phyloP scores from a whole-genome alignment of 2,888 invertebrate genomes.

The Cremastobaeus sp. region DNA sequence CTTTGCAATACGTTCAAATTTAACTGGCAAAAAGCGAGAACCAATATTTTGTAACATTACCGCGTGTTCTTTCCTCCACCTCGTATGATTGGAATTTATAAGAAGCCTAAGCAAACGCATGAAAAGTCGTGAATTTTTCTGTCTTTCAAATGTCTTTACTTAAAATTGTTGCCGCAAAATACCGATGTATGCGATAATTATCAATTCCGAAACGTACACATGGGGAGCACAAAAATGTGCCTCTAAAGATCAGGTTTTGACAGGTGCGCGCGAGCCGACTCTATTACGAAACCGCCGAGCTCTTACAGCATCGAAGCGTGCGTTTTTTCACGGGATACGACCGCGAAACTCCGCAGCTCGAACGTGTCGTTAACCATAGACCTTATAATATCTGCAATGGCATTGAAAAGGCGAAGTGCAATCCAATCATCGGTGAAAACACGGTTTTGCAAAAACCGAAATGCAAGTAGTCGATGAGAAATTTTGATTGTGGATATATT shows the following conservation, averaged over 20 bases:
- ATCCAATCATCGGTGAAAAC: conserved; percentile 47
- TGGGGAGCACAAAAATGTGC: conserved; percentile 39
- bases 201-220: conserved; percentile 29
- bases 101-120: not conserved
- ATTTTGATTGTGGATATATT: too few relatives aligned
- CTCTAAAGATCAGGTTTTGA: conserved; percentile 52
- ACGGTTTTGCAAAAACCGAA: too few relatives aligned
- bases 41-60: conserved; percentile 4
- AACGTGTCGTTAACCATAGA: conserved; percentile 51
- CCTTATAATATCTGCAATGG: conserved; percentile 46
- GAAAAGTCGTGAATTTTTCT: conserved; percentile 1
- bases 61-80: conserved; percentile 1
- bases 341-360: conserved; percentile 47
- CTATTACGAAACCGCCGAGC: conserved; percentile 38
- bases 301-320: conserved; percentile 44
- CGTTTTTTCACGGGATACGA: conserved; percentile 44
- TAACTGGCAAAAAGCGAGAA: not conserved
- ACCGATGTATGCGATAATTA: conserved; percentile 18
- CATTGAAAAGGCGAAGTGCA: conserved; percentile 55
- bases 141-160: conserved; percentile 19
- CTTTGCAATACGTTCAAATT: not conserved
- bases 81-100: not conserved
- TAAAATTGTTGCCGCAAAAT: conserved; percentile 11
- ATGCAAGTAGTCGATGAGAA: too few relatives aligned
- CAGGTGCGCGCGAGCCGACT: conserved; percentile 31